A percentile compares a stretch with the other conserved stretches of the same genome.
Conservation (phyloP, 1,140 invertebrate genomes). For the Spodoptera litura region DNA sequence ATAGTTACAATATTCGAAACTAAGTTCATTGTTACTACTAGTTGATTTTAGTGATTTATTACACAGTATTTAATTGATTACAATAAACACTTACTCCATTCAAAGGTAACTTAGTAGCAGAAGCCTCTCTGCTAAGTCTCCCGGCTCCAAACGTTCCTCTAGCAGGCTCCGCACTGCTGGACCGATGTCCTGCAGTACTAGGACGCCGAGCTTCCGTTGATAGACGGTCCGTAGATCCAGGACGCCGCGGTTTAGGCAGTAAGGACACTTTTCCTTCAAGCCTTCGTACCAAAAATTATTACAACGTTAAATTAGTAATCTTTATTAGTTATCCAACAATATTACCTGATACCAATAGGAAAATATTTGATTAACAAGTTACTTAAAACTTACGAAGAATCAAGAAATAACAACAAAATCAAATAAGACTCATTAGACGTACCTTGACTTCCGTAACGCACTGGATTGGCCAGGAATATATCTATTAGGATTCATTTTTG, state of each 20-base stretch:
- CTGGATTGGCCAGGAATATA: constrained; percentile 64
- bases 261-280: constrained; percentile 72
- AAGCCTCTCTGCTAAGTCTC: constrained; percentile 71
- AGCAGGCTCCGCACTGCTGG: constrained; percentile 72
- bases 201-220: constrained; percentile 71
- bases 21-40: background rate
- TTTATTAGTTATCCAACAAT: background rate
- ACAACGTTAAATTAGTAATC: background rate
- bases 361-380: too few species aligned
- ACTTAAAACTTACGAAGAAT: too few species aligned
- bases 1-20: background rate
- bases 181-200: constrained; percentile 63
- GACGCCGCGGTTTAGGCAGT: constrained; percentile 69
- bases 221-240: constrained; percentile 70
- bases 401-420: too few species aligned
- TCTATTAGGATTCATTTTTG: constrained; percentile 61
- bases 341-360: background rate
- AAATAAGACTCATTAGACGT: constrained; percentile 4
- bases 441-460: constrained; percentile 71
- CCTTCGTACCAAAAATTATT: constrained; percentile 44
- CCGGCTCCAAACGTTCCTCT: constrained; percentile 63
- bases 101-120: constrained; percentile 70
- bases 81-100: constrained; percentile 63
- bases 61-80: background rate
- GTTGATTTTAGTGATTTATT: background rate